Evolutionary conservation across 1,140 invertebrate species (phyloP).

Genomic region (Leptestheria dahalacensis): DNA sequence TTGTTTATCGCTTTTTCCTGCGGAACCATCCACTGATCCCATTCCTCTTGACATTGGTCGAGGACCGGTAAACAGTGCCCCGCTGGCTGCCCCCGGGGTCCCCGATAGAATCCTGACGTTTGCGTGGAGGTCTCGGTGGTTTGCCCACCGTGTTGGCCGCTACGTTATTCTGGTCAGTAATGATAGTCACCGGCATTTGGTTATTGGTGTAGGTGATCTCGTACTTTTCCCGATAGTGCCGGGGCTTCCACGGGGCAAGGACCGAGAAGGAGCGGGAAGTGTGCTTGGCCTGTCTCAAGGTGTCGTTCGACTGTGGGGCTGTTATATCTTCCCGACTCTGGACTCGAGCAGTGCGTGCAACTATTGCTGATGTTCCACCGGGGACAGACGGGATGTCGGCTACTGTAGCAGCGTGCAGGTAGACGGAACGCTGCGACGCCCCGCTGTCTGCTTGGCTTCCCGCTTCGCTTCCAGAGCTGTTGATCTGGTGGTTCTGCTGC

Average conservation of each 20-base stretch:
- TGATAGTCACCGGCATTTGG: slow-evolving; percentile 15
- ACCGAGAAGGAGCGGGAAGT: slow-evolving; percentile 68
- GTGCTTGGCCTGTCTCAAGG: slow-evolving; percentile 34
- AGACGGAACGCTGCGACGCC: slow-evolving; percentile 54
- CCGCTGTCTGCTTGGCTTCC: slow-evolving; percentile 23
- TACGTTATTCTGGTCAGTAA: slow-evolving; percentile 6
- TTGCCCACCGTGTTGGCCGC: slow-evolving; percentile 13
- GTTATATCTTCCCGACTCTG: slow-evolving; percentile 55
- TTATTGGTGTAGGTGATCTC: slow-evolving; percentile 54
- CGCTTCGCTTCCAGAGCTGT: slow-evolving; percentile 20
- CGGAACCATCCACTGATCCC: slow-evolving; percentile 24
- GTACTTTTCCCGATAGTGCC: slow-evolving; percentile 49
- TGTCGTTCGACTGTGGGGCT: slow-evolving; percentile 32
- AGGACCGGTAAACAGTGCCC: slow-evolving; percentile 22
- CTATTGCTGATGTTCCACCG: slow-evolving; percentile 28
- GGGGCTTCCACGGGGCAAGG: slow-evolving; percentile 63
- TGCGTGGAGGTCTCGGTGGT: slow-evolving; percentile 18
- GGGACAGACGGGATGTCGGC: slow-evolving; percentile 52
- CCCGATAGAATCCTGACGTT: slow-evolving; percentile 10
- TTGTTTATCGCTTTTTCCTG: slow-evolving; percentile 17
- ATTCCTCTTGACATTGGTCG: slow-evolving; percentile 25
- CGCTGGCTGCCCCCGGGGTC: slow-evolving; percentile 9
- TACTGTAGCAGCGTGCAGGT: slow-evolving; percentile 62
- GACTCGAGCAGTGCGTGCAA: slow-evolving; percentile 28
- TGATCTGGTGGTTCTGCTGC: background rate